Percentiles rank a stretch among this genome's conserved stretches.
These are phyloP conservation scores for Epirrita christyi DNA, from an alignment of 2,888 invertebrate species.

Conservation along the genomic window DNA sequence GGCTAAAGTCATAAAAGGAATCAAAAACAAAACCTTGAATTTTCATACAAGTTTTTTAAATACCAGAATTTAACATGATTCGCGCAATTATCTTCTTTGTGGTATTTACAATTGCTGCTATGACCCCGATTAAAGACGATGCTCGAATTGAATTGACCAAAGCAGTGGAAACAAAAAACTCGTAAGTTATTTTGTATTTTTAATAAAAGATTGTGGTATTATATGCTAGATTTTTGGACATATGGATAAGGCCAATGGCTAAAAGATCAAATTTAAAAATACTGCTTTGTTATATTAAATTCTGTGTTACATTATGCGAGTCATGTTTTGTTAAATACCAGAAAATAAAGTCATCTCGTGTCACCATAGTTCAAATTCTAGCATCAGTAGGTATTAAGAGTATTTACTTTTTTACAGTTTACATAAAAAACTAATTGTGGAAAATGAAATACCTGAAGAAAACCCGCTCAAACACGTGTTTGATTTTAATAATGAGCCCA, in stretches of 20 bases:
- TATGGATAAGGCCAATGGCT: too few relatives aligned
- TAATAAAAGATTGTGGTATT: too few relatives aligned
- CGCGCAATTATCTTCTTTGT: constrained; percentile 20
- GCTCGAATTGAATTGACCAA: constrained; percentile 4
- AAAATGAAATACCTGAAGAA: constrained; percentile 13
- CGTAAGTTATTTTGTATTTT: constrained; percentile 15
- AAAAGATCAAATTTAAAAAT: too few relatives aligned
- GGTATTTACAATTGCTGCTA: constrained; percentile 20
- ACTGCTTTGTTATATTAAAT: too few relatives aligned
- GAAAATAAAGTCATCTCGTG: too few relatives aligned
- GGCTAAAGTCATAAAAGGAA: constrained; percentile 6
- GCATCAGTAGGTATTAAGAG: too few relatives aligned
- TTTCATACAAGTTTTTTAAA: constrained; percentile 17
- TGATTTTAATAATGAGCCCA: not conserved
- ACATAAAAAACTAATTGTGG: not conserved
- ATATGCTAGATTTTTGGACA: too few relatives aligned
- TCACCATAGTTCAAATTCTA: too few relatives aligned
- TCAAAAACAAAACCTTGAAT: constrained; percentile 22
- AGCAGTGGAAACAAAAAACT: constrained; percentile 2
- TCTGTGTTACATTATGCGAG: too few relatives aligned
- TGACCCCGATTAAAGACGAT: constrained; percentile 16
- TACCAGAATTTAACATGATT: constrained; percentile 20
- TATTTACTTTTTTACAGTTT: constrained; percentile 2
- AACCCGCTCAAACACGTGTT: not conserved
- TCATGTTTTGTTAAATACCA: too few relatives aligned